Evolutionary conservation across 1,140 invertebrate species (phyloP).

Genomic region (Schlechtendalia chinensis): DNA sequence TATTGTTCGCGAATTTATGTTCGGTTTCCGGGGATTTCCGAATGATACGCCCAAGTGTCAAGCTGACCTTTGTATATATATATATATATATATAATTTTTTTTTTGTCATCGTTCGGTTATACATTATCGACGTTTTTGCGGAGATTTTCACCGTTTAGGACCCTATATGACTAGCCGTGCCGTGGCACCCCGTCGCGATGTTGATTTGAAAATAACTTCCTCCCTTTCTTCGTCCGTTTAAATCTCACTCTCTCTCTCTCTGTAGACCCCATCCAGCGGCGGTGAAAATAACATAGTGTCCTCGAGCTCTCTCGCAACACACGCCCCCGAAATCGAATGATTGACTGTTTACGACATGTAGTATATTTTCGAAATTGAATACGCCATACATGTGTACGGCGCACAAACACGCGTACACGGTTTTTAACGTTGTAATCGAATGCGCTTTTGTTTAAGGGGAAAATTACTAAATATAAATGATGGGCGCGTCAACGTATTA

Average conservation of each 20-base stretch:
- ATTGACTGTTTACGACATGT: slow-evolving; percentile 45
- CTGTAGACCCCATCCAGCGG: not conserved
- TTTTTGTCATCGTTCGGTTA: slow-evolving; percentile 42
- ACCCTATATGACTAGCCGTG: slow-evolving; percentile 33
- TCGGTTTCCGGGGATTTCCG: not conserved
- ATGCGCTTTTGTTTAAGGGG: not conserved
- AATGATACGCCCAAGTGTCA: slow-evolving; percentile 39
- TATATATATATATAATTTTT: no score
- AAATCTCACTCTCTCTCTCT: not conserved
- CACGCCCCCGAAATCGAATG: slow-evolving; percentile 46
- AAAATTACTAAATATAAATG: not conserved
- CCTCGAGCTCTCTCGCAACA: slow-evolving; percentile 13
- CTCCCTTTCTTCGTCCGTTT: not conserved
- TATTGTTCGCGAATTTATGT: slow-evolving; percentile 13
- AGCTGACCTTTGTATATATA: slow-evolving; percentile 12
- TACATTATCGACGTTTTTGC: slow-evolving; percentile 46
- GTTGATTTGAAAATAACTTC: slow-evolving; percentile 50
- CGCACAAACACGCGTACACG: not conserved
- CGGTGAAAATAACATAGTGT: slow-evolving; percentile 47
- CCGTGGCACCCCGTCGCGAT: slow-evolving; percentile 38
- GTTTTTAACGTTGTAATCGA: slow-evolving; percentile 6
- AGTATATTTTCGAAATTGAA: slow-evolving; percentile 26
- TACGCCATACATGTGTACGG: not conserved
- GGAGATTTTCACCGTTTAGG: slow-evolving; percentile 32
- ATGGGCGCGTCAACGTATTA: not conserved